phyloP scores from a whole-genome alignment of 2,797 vertebrate genomes.

The Danio aesculapii region DNA sequence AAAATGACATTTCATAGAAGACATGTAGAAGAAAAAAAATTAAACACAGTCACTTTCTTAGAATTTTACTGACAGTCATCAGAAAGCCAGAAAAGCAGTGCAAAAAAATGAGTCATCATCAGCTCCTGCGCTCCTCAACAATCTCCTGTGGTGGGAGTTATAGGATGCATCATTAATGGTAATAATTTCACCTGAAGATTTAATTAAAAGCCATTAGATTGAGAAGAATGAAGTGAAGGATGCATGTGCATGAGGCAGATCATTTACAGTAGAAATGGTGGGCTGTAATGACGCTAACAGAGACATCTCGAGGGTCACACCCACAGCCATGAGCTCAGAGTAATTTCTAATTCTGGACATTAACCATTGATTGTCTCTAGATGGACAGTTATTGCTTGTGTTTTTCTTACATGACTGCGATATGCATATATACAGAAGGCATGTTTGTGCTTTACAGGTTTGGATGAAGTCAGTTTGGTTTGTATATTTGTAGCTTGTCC shows the following conservation, averaged over 20 bases:
- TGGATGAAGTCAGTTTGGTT: not conserved
- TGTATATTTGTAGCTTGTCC: not conserved
- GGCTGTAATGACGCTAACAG: slow-evolving; percentile 26
- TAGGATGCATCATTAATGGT: not conserved
- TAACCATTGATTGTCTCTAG: slow-evolving; percentile 28
- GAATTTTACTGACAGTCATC: not conserved
- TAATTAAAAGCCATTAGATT: slow-evolving; percentile 2
- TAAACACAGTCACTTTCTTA: not conserved
- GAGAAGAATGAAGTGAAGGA: not conserved
- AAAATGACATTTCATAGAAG: too few species aligned
- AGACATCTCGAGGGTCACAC: slow-evolving; percentile 40
- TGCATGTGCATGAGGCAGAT: not conserved
- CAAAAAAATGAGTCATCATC: not conserved
- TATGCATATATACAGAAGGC: too few species aligned
- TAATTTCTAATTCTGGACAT: slow-evolving; percentile 36
- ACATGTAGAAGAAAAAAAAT: too few species aligned
- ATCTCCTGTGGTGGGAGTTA: not conserved
- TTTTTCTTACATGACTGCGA: too few species aligned
- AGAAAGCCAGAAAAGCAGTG: not conserved
- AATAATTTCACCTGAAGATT: not conserved
- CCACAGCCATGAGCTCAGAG: slow-evolving; percentile 31
- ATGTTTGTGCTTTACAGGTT: not conserved
- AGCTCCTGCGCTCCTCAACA: not conserved
- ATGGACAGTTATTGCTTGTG: not conserved
- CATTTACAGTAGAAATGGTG: slow-evolving; percentile 11